phyloP scores from a whole-genome alignment of 2,888 invertebrate genomes.

The Tridacna gigas region DNA sequence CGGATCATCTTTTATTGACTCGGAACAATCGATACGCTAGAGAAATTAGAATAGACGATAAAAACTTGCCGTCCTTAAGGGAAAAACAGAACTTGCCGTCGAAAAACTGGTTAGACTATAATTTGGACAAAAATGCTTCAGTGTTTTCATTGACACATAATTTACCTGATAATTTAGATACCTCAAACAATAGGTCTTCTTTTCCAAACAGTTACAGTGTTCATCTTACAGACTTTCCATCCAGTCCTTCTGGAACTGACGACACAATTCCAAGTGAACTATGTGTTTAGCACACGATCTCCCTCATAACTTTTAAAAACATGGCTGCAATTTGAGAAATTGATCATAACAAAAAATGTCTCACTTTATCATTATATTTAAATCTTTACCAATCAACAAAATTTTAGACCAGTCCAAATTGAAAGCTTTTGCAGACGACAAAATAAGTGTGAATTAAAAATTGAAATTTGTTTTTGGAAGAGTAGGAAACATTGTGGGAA shows the following conservation, averaged over 20 bases:
- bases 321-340: too few relatives aligned
- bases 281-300: constrained; percentile 12
- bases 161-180: neutral
- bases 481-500: too few relatives aligned
- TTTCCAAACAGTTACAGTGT: constrained; percentile 22
- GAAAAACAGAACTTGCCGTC: neutral
- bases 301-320: neutral
- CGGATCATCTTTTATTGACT: constrained; percentile 30
- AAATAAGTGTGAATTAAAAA: too few relatives aligned
- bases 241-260: constrained; percentile 15
- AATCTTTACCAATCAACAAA: too few relatives aligned
- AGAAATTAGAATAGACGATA: neutral
- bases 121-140: neutral
- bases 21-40: constrained; percentile 19
- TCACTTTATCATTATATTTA: too few relatives aligned
- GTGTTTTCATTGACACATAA: constrained; percentile 25
- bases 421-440: too few relatives aligned
- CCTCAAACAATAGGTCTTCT: constrained; percentile 20
- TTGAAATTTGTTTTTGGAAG: too few relatives aligned
- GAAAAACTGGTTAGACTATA: constrained; percentile 3
- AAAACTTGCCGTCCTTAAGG: constrained; percentile 15
- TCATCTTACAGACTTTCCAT: constrained; percentile 19
- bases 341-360: too few relatives aligned
- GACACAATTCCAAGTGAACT: constrained; percentile 32
- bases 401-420: too few relatives aligned